Percentiles rank a stretch among this genome's conserved stretches.
Conservation (phyloP, 2,113 vertebrate genomes). For the Ovis canadensis region DNA sequence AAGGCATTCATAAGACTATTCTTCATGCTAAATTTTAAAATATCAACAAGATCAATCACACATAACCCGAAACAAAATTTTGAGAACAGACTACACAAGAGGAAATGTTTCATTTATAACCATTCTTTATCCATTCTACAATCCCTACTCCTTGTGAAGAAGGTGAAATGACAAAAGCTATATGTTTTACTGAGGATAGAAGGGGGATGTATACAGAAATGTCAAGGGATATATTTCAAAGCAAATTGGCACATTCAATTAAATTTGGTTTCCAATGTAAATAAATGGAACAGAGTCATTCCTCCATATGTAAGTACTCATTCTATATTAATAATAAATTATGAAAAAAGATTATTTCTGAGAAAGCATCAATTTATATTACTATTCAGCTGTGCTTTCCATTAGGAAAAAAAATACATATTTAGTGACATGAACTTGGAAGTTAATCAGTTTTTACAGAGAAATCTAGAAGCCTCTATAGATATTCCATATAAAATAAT, state of each 20-base stretch:
- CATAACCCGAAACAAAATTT: background rate
- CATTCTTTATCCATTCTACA: background rate
- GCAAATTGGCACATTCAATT: background rate
- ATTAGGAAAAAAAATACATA: background rate
- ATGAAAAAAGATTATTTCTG: background rate
- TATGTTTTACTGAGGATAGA: background rate
- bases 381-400: background rate
- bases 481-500: background rate
- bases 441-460: conserved; percentile 18
- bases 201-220: background rate
- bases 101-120: background rate
- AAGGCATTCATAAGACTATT: background rate
- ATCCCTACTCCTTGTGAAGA: background rate
- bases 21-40: background rate
- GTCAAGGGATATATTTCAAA: background rate
- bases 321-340: background rate
- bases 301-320: background rate
- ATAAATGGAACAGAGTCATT: background rate
- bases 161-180: background rate
- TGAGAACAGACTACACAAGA: background rate
- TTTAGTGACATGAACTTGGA: background rate
- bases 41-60: background rate
- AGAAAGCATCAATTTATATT: background rate
- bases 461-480: background rate
- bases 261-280: background rate